Percentiles rank a stretch among this genome's conserved stretches.
Conservation (phyloP, 2,888 invertebrate genomes). For the Seladonia tumulorum region DNA sequence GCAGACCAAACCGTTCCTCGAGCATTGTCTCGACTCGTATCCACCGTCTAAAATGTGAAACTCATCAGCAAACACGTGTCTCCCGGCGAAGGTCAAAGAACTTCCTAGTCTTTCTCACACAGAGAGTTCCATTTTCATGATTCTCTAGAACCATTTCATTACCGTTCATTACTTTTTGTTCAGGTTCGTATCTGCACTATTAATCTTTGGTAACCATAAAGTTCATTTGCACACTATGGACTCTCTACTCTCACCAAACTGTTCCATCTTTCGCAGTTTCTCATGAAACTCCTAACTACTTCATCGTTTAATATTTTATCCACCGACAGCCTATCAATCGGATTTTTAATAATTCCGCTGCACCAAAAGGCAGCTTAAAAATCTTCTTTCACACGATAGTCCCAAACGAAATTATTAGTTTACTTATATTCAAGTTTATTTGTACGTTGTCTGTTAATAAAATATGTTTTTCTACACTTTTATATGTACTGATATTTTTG, state of each 20-base stretch:
- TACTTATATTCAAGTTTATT: too few relatives aligned
- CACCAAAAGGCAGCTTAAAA: too few relatives aligned
- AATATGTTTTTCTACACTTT: too few relatives aligned
- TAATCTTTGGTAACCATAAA: not conserved
- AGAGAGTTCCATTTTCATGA: not conserved
- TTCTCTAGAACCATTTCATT: not conserved
- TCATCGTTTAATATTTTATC: not conserved
- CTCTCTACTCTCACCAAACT: not conserved
- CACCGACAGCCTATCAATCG: not conserved
- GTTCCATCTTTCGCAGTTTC: not conserved
- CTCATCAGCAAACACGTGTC: not conserved
- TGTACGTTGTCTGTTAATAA: too few relatives aligned
- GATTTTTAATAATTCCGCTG: too few relatives aligned
- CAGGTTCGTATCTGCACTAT: not conserved
- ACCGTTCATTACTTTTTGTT: not conserved
- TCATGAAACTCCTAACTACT: not conserved
- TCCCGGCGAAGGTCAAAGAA: not conserved
- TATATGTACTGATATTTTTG: too few relatives aligned
- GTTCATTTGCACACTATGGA: not conserved
- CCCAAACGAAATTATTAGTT: too few relatives aligned
- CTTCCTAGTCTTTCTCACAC: not conserved
- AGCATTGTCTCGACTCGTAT: constrained; percentile 91
- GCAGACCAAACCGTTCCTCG: constrained; percentile 93
- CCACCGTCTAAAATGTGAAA: constrained; percentile 86
- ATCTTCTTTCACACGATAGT: too few relatives aligned